phyloP scores from a whole-genome alignment of 2,113 vertebrate species.

The Eubucco bourcierii region DNA sequence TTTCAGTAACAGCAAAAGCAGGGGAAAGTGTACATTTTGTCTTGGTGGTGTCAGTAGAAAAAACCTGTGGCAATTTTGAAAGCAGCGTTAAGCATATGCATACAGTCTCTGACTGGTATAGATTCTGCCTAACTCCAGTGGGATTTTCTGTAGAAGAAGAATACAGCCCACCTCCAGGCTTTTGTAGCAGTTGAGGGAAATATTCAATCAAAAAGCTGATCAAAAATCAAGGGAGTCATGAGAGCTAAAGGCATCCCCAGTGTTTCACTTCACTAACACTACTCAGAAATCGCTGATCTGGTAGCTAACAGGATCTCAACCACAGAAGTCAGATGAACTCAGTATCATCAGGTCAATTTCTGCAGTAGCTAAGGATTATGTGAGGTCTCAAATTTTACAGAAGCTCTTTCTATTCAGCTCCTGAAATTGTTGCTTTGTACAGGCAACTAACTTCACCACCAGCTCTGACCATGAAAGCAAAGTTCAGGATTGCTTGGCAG shows the following conservation, averaged over 20 bases:
- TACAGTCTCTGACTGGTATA: neutral
- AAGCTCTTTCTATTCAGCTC: neutral
- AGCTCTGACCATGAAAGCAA: neutral
- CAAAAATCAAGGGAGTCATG: neutral
- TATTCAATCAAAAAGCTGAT: neutral
- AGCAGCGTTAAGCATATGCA: neutral
- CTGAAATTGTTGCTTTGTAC: neutral
- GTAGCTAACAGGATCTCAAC: neutral
- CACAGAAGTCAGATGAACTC: neutral
- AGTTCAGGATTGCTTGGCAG: neutral
- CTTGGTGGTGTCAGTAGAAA: neutral
- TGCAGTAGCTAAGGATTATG: neutral
- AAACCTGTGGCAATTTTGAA: neutral
- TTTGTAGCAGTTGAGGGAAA: neutral
- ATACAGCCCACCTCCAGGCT: neutral
- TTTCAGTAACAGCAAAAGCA: neutral
- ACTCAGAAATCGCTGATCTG: constrained; percentile 6
- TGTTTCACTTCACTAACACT: neutral
- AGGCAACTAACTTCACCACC: neutral
- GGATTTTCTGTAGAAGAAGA: neutral
- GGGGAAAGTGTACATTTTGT: neutral
- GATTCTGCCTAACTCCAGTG: neutral
- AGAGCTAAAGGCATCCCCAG: neutral
- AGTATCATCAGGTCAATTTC: neutral
- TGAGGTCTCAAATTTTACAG: neutral